A percentile compares a stretch with the other conserved stretches of the same genome.
Conservation (phyloP, 1,140 invertebrate genomes). For the Drosophila kohkoa region DNA sequence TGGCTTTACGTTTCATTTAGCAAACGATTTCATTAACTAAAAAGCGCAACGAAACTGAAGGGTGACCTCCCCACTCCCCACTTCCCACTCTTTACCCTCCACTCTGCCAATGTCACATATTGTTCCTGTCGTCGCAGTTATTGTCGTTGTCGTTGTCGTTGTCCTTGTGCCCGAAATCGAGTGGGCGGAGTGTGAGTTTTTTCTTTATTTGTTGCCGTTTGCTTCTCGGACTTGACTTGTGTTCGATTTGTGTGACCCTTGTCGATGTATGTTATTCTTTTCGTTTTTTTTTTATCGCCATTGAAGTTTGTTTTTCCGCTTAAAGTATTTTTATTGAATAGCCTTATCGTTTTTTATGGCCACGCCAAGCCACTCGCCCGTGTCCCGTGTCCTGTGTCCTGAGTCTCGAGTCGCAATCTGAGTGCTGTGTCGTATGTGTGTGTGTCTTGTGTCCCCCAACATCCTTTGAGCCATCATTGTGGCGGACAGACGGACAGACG, state of each 20-base stretch:
- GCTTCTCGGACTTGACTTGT: constrained; percentile 29
- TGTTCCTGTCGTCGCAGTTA: constrained; percentile 45
- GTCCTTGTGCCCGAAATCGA: constrained; percentile 48
- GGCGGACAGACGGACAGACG: too few species aligned
- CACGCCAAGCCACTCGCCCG: constrained; percentile 59
- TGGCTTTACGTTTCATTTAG: constrained; percentile 84
- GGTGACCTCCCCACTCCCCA: constrained; percentile 3
- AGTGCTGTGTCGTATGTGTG: constrained; percentile 8
- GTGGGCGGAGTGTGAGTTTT: constrained; percentile 45
- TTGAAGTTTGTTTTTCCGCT: constrained; percentile 84
- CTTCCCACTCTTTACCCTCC: not conserved
- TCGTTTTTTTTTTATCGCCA: constrained; percentile 62
- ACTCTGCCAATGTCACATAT: constrained; percentile 43
- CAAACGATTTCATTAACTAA: constrained; percentile 84
- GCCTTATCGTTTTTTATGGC: constrained; percentile 80
- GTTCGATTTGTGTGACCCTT: constrained; percentile 50
- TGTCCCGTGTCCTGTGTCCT: constrained; percentile 28
- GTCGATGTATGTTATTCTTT: constrained; percentile 16
- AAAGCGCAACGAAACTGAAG: constrained; percentile 62
- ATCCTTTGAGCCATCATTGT: constrained; percentile 24
- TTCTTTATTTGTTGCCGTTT: not conserved
- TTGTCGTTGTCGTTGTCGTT: constrained; percentile 41
- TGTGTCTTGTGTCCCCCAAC: constrained; percentile 5
- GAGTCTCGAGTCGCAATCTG: not conserved
- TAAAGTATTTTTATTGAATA: constrained; percentile 84